Evolutionary conservation across 2,113 vertebrate genomes (phyloP).

Genomic region (Anarhynchus alexandrinus): DNA sequence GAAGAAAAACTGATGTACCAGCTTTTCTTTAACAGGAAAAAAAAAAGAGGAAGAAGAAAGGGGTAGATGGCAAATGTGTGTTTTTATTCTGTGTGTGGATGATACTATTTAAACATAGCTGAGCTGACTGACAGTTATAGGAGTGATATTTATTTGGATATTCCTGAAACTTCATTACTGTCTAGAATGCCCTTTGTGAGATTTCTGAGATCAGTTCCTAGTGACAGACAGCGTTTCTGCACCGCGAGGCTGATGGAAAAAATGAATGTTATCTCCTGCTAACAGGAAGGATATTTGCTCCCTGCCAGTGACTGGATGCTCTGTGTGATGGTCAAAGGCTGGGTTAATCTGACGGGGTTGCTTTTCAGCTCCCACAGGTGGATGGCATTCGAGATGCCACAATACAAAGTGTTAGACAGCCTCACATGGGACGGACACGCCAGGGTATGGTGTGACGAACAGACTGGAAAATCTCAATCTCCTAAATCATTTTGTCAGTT

Average conservation of each 20-base stretch:
- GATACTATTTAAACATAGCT: not conserved
- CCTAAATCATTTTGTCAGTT: not conserved
- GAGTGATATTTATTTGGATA: not conserved
- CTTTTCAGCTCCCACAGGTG: not conserved
- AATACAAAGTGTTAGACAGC: not conserved
- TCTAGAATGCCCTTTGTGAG: not conserved
- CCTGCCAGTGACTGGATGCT: not conserved
- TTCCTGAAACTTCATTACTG: not conserved
- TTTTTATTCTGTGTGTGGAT: not conserved
- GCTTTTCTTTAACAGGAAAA: not conserved
- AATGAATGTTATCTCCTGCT: constrained; percentile 19
- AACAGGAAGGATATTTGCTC: not conserved
- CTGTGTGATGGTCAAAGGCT: not conserved
- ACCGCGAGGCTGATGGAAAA: not conserved
- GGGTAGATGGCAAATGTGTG: not conserved
- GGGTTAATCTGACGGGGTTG: not conserved
- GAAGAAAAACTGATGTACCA: not conserved
- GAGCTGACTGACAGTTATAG: not conserved
- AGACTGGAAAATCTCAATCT: not conserved
- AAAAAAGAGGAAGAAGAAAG: not conserved
- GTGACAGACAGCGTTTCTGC: not conserved
- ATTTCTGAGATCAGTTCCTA: not conserved
- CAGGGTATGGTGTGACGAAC: not conserved
- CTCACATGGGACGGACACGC: not conserved
- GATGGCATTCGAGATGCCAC: not conserved